These are phyloP conservation scores for Ectropis grisescens DNA, from an alignment of 1,140 invertebrate species.

Conservation along the genomic window DNA sequence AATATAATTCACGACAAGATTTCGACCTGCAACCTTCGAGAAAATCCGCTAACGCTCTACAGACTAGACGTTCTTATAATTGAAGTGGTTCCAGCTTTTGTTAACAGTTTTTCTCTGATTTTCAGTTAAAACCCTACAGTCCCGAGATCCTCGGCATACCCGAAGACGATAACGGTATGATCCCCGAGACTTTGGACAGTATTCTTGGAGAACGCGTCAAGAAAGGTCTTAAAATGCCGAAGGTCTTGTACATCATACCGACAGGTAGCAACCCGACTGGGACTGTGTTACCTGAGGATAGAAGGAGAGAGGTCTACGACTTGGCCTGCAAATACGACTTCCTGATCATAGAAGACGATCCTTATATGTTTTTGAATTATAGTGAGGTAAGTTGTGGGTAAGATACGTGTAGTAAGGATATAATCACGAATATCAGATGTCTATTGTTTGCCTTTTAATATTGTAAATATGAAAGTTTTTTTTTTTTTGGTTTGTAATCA, in stretches of 20 bases:
- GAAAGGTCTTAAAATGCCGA: conserved; percentile 70
- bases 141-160: conserved; percentile 43
- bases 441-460: too few species aligned
- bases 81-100: too few species aligned
- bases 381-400: conserved; percentile 63
- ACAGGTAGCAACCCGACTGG: conserved; percentile 81
- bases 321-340: conserved; percentile 83
- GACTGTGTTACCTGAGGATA: conserved; percentile 73
- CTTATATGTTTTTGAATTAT: conserved; percentile 85
- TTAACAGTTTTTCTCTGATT: conserved; percentile 10
- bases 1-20: too few species aligned
- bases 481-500: too few species aligned
- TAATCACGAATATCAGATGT: too few species aligned
- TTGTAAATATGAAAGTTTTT: too few species aligned
- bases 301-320: conserved; percentile 79
- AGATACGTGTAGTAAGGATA: too few species aligned
- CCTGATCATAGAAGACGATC: conserved; percentile 86
- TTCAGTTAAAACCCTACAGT: conserved; percentile 39
- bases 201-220: conserved; percentile 23
- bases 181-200: conserved; percentile 31
- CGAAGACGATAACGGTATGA: conserved; percentile 38
- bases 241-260: conserved; percentile 73
- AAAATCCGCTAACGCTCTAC: too few species aligned
- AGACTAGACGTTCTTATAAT: too few species aligned
- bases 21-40: too few species aligned